Evolutionary conservation across 2,113 vertebrate genomes (phyloP).

Genomic region (Blennius ocellaris): DNA sequence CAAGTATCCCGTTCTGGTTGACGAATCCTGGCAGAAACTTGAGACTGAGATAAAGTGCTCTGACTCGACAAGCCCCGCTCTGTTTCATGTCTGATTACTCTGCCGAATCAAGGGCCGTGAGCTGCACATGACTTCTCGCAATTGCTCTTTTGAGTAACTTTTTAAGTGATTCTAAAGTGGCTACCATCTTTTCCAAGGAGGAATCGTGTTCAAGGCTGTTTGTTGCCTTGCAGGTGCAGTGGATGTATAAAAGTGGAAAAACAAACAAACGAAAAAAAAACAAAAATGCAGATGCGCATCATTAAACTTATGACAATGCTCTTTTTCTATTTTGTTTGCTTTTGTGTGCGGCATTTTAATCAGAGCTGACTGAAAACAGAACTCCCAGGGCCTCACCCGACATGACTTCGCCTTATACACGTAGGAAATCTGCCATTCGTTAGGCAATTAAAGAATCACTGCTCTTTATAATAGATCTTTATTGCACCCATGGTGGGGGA

Average conservation of each 20-base stretch:
- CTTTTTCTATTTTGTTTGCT: slow-evolving; percentile 15
- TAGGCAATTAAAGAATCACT: slow-evolving; percentile 55
- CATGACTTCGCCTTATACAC: slow-evolving; percentile 29
- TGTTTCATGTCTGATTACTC: slow-evolving; percentile 30
- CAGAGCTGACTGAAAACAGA: slow-evolving; percentile 33
- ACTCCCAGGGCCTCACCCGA: slow-evolving; percentile 31
- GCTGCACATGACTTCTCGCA: slow-evolving; percentile 7
- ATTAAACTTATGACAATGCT: not conserved
- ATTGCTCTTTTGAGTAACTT: slow-evolving; percentile 21
- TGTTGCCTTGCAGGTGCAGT: slow-evolving; percentile 2
- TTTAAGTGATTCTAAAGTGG: slow-evolving; percentile 22
- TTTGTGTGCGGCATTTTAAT: slow-evolving; percentile 25
- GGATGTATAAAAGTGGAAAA: slow-evolving; percentile 10
- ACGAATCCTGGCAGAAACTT: slow-evolving; percentile 32
- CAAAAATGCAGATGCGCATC: no score
- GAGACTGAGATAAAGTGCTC: slow-evolving; percentile 38
- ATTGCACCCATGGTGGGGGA: slow-evolving; percentile 35
- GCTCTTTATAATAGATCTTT: slow-evolving; percentile 43
- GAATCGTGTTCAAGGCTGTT: slow-evolving; percentile 9
- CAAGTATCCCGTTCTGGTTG: slow-evolving; percentile 48
- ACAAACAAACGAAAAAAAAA: no score
- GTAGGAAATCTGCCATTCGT: slow-evolving; percentile 44
- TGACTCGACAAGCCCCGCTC: slow-evolving; percentile 13
- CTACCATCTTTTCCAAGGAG: not conserved
- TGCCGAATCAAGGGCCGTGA: slow-evolving; percentile 15